A percentile compares a stretch with the other conserved stretches of the same genome.
Evolutionary conservation across 2,888 invertebrate species (phyloP).

Genomic region (Dioctria linearis): DNA sequence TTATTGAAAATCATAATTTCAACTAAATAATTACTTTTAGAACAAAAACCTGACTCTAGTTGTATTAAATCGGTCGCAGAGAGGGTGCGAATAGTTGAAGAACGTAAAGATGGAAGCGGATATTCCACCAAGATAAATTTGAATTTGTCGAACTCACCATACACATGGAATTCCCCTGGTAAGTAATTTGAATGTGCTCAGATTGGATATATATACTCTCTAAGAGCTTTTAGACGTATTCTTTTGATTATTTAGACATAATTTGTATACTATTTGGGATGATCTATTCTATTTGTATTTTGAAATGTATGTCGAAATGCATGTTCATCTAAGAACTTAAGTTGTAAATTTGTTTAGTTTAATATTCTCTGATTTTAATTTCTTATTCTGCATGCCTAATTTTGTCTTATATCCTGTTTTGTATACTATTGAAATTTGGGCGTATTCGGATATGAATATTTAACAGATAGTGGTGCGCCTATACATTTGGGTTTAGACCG

Average conservation of each 20-base stretch:
- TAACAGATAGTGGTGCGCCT: too few relatives aligned
- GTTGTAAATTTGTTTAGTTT: background rate
- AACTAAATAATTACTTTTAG: too few relatives aligned
- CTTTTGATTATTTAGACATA: background rate
- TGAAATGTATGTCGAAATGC: background rate
- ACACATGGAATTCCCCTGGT: constrained; percentile 67
- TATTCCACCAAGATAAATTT: constrained; percentile 77
- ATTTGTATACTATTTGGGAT: constrained; percentile 27
- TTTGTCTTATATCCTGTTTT: too few relatives aligned
- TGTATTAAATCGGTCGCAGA: constrained; percentile 71
- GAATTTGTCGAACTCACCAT: constrained; percentile 64
- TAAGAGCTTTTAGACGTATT: background rate
- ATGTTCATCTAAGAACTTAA: background rate
- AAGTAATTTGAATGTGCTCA: constrained; percentile 53
- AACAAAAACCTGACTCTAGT: background rate
- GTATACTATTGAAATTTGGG: too few relatives aligned
- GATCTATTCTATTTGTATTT: constrained; percentile 14
- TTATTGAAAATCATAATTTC: too few relatives aligned
- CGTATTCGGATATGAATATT: too few relatives aligned
- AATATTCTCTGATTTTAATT: too few relatives aligned
- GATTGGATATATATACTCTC: background rate
- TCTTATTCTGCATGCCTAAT: too few relatives aligned
- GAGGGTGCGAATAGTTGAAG: constrained; percentile 72
- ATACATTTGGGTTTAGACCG: too few relatives aligned
- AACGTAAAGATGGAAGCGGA: constrained; percentile 66